Conservation (phyloP, 2,113 vertebrate species). For the Ranitomeya variabilis region DNA sequence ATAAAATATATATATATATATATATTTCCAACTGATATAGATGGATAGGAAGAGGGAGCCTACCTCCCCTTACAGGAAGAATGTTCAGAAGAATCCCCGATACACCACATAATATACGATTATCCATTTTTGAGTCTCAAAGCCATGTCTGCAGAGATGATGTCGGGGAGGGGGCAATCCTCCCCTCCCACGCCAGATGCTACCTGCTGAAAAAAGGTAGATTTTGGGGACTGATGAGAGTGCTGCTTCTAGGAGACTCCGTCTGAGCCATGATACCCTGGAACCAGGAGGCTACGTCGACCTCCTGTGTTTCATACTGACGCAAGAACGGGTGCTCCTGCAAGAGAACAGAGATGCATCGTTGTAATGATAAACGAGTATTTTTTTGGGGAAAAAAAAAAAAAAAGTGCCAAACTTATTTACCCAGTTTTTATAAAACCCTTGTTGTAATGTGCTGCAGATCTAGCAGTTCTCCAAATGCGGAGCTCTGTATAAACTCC, state of each 20-base stretch:
- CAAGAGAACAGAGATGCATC: background rate
- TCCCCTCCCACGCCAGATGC: slow-evolving; percentile 64
- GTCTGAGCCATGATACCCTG: slow-evolving; percentile 94
- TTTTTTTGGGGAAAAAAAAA: too few relatives aligned
- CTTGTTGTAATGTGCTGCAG: too few relatives aligned
- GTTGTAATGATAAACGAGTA: too few relatives aligned
- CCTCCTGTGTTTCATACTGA: slow-evolving; percentile 88
- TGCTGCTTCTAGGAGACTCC: slow-evolving; percentile 89
- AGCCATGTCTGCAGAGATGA: slow-evolving; percentile 57
- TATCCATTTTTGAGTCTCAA: slow-evolving; percentile 45
- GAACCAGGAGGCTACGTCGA: slow-evolving; percentile 96
- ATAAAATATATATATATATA: background rate
- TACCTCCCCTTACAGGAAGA: slow-evolving; percentile 19
- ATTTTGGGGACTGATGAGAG: slow-evolving; percentile 88
- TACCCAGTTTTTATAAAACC: too few relatives aligned
- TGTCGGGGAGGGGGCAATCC: slow-evolving; percentile 53
- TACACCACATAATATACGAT: slow-evolving; percentile 48
- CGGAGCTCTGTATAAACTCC: too few relatives aligned
- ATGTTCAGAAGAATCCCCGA: slow-evolving; percentile 39
- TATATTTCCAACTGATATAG: slow-evolving; percentile 35
- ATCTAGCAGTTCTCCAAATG: too few relatives aligned
- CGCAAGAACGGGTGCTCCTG: slow-evolving; percentile 93
- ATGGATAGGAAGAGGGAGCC: slow-evolving; percentile 1
- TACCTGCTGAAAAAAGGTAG: slow-evolving; percentile 95
- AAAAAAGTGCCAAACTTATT: too few relatives aligned